phyloP scores from a whole-genome alignment of 2,888 invertebrate species.

The Eristalinus sepulchralis region DNA sequence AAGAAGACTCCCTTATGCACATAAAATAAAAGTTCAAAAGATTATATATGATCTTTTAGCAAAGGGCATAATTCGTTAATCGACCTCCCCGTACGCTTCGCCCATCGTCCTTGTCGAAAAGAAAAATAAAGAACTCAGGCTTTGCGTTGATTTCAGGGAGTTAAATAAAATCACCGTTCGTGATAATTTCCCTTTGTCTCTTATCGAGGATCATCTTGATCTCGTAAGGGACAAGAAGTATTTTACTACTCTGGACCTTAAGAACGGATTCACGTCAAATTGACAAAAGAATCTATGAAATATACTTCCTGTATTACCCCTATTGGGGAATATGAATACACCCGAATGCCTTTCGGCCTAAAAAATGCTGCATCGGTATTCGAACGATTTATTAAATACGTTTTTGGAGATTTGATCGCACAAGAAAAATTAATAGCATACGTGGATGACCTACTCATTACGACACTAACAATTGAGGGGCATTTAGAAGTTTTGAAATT shows the following conservation, averaged over 20 bases:
- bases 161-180: neutral
- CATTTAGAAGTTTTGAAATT: slow-evolving; percentile 52
- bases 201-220: neutral
- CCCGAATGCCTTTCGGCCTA: too few relatives aligned
- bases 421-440: neutral
- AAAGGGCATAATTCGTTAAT: neutral
- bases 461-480: slow-evolving; percentile 67
- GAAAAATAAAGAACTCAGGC: neutral
- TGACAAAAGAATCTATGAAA: too few relatives aligned
- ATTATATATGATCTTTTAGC: neutral
- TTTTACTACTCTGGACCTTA: too few relatives aligned
- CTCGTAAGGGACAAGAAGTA: too few relatives aligned
- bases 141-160: too few relatives aligned
- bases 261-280: too few relatives aligned
- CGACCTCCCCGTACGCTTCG: neutral
- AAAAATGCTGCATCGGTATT: neutral
- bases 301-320: too few relatives aligned
- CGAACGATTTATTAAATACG: neutral
- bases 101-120: neutral
- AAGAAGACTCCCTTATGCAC: neutral
- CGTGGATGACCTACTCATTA: slow-evolving; percentile 33
- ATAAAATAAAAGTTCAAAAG: neutral
- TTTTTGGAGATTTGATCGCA: neutral
- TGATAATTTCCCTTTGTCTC: neutral
- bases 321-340: too few relatives aligned